These are phyloP conservation scores for Hydrolagus affinis DNA, from an alignment of 2,113 vertebrate genomes.

Conservation along the genomic window DNA sequence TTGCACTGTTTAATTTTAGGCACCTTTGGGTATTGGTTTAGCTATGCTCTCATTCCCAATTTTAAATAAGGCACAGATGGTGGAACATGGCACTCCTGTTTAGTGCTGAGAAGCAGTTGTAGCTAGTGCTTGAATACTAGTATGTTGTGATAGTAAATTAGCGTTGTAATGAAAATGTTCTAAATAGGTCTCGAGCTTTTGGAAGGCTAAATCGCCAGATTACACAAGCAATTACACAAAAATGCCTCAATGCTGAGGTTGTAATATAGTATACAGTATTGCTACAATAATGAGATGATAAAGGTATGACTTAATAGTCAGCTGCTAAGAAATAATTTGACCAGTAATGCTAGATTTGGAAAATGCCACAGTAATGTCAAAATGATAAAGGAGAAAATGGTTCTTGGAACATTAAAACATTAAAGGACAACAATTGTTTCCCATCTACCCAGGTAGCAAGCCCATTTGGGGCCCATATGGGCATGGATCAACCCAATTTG, in stretches of 20 bases:
- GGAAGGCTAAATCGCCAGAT: not conserved
- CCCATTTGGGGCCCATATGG: too few species aligned
- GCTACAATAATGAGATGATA: not conserved
- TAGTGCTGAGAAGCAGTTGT: not conserved
- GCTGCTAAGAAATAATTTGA: not conserved
- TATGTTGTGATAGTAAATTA: not conserved
- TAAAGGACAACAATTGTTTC: not conserved
- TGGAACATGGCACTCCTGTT: not conserved
- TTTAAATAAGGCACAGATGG: too few species aligned
- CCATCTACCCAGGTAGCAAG: too few species aligned
- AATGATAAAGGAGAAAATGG: not conserved
- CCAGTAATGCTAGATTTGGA: not conserved
- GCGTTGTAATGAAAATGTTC: not conserved
- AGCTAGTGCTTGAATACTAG: not conserved
- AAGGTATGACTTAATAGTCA: not conserved
- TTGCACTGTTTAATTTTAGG: too few species aligned
- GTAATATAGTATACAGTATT: too few species aligned
- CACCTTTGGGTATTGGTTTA: too few species aligned
- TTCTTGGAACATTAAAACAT: not conserved
- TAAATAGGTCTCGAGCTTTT: not conserved
- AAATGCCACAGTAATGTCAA: conserved; percentile 24
- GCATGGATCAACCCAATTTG: too few species aligned
- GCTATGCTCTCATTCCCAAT: too few species aligned
- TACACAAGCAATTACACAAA: not conserved
- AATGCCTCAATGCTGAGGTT: not conserved